Conservation (phyloP, 2,797 vertebrate genomes). For the Cyprinella venusta region DNA sequence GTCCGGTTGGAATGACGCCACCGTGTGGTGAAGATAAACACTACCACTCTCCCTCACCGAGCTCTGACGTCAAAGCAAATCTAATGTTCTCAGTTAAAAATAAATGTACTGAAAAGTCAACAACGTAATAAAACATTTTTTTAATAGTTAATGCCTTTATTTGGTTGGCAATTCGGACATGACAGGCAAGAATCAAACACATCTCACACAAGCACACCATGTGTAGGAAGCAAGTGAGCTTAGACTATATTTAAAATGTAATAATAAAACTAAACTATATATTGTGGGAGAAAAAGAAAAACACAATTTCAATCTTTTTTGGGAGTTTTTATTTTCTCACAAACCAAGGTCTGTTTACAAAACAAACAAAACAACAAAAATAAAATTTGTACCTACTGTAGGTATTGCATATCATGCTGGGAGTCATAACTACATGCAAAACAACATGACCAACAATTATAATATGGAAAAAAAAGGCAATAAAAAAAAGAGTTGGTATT, state of each 20-base stretch:
- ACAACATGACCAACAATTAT: conserved; percentile 73
- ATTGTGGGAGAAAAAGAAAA: neutral
- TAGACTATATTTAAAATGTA: neutral
- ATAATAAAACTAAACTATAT: neutral
- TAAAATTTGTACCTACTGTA: conserved; percentile 80
- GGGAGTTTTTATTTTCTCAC: conserved; percentile 69
- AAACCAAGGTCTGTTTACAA: conserved; percentile 77
- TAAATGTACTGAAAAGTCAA: neutral
- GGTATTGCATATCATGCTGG: conserved; percentile 89
- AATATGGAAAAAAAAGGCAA: conserved; percentile 43
- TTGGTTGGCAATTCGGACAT: neutral
- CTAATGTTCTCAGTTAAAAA: neutral
- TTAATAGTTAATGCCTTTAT: neutral
- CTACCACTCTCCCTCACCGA: neutral
- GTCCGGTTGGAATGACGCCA: conserved; percentile 63
- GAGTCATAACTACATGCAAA: conserved; percentile 89
- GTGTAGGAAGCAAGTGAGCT: neutral
- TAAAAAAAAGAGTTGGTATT: conserved; percentile 55
- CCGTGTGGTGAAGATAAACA: conserved; percentile 57
- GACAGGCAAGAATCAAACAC: neutral
- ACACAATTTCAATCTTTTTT: conserved; percentile 55
- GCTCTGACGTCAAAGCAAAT: neutral
- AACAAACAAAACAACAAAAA: conserved; percentile 68
- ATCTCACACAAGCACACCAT: neutral
- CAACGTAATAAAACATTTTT: neutral